Evolutionary conservation across 2,797 vertebrate genomes (phyloP).

Genomic region (Hylomyscus alleni): DNA sequence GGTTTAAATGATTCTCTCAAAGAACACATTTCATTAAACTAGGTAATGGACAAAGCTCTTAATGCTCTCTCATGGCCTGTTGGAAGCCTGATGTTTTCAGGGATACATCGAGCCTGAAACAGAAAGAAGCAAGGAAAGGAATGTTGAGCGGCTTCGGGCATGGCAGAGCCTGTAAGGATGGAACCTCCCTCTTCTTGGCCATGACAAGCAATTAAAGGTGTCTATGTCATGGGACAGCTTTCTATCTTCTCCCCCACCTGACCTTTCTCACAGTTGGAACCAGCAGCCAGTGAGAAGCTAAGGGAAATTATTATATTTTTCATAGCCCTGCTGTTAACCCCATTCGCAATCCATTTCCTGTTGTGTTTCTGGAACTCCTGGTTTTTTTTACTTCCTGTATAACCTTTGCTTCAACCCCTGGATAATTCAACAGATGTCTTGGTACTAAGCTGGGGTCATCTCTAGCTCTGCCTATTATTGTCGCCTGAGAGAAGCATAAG

Average conservation of each 20-base stretch:
- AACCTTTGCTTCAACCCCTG: conserved; percentile 26
- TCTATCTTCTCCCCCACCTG: neutral
- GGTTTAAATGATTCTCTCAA: conserved; percentile 75
- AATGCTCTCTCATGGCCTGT: neutral
- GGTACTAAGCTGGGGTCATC: neutral
- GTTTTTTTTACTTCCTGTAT: conserved; percentile 4
- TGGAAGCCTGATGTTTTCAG: neutral
- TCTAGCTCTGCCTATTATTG: neutral
- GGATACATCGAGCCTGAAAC: neutral
- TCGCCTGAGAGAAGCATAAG: neutral
- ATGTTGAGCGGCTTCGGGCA: neutral
- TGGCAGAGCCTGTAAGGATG: accelerated
- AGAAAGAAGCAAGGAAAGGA: neutral
- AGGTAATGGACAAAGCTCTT: conserved; percentile 66
- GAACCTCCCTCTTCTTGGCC: neutral
- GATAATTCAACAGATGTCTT: neutral
- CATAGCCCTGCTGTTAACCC: neutral
- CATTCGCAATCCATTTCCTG: conserved; percentile 21
- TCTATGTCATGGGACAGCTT: neutral
- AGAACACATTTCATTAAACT: conserved; percentile 52
- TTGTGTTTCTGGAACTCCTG: conserved; percentile 22
- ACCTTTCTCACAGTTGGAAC: neutral
- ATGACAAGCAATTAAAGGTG: neutral
- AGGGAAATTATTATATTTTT: neutral
- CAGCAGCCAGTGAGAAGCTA: conserved; percentile 9